These are phyloP conservation scores for Coelinius sp. DNA, from an alignment of 2,888 invertebrate species.

Conservation along the genomic window DNA sequence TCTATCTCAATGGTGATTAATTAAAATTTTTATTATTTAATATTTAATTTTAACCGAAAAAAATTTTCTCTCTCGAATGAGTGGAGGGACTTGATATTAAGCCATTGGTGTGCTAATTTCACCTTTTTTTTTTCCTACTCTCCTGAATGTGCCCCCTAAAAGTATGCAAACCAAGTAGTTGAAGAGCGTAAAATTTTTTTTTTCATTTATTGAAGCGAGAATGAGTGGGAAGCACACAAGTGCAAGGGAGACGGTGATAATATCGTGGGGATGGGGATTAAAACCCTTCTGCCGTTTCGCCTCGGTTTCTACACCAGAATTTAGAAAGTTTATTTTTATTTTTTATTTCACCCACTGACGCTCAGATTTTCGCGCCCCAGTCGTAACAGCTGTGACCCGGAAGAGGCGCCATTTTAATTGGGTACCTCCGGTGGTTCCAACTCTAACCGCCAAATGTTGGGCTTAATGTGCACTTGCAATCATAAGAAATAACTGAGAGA, in stretches of 20 bases:
- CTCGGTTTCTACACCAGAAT: slow-evolving; percentile 39
- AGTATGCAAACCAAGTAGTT: slow-evolving; percentile 1
- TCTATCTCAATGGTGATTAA: no score
- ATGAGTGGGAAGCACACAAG: not conserved
- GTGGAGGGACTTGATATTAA: slow-evolving; percentile 37
- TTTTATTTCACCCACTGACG: not conserved
- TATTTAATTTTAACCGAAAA: no score
- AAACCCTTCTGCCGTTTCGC: not conserved
- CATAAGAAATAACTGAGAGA: slow-evolving; percentile 34
- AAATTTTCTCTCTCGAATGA: not conserved
- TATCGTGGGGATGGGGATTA: not conserved
- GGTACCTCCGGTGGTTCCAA: slow-evolving; percentile 46
- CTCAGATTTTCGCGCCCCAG: slow-evolving; percentile 31
- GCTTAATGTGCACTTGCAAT: slow-evolving; percentile 8
- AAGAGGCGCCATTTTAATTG: slow-evolving; percentile 60
- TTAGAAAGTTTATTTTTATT: slow-evolving; percentile 51
- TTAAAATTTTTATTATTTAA: no score
- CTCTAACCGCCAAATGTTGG: slow-evolving; percentile 7
- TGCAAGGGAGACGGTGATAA: not conserved
- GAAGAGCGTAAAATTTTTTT: slow-evolving; percentile 3
- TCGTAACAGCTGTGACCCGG: slow-evolving; percentile 56
- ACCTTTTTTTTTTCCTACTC: not conserved
- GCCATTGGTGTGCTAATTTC: not conserved
- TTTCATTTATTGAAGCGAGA: not conserved
- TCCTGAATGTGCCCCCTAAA: not conserved